Evolutionary conservation across 2,797 vertebrate genomes (phyloP), one percentile per base, ranked within the genome.

Genomic region (Eutrigla gurnardus): DNA sequence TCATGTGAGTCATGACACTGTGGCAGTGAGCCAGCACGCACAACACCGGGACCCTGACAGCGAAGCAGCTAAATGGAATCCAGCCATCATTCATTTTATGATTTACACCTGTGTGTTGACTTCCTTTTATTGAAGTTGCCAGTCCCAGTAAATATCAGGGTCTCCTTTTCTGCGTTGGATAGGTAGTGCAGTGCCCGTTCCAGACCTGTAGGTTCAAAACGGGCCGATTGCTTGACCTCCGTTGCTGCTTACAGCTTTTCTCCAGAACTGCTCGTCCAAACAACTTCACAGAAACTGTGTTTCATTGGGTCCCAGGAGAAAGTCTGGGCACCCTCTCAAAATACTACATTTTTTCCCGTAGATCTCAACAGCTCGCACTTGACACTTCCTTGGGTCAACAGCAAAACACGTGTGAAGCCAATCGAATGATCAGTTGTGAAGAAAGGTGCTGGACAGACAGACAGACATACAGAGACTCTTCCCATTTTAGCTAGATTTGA

Each of bases 31-130:
- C 4, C 49, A 53, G 15, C 47, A 52, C 32, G 14, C 10, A 65
- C 70, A 37, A 64, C 5, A 58, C 33, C 7, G 55, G 14, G 46
- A 64, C 52, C 14, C 15, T 64, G 42, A 74, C 25, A 70, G 37
- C 40, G 33, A 59, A 49, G 12, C 10, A 47, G 58, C 50, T 63
- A 33, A 49, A 65, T 32, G 47, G 11, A 67, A 40, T 39, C 40
- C 39, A 65, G 18, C 35, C 15, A 33, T 17, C 9, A 52, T 17
- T 64, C 0, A 55, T 57, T 58, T 58, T 12, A 65, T 60, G 12
- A 15, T 55, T 57, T 32, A 43, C 5, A 60, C 17, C 6, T 42
- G 11, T 49, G 49, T 9, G 40, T 63, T 58, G 4, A 25, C 25
- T 25, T 25, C 1, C 25, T 25, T 25, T 25, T 25, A 25, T 18